These are phyloP conservation scores for Meghimatium bilineatum DNA, from an alignment of 2,888 invertebrate species.

Conservation along the genomic window DNA sequence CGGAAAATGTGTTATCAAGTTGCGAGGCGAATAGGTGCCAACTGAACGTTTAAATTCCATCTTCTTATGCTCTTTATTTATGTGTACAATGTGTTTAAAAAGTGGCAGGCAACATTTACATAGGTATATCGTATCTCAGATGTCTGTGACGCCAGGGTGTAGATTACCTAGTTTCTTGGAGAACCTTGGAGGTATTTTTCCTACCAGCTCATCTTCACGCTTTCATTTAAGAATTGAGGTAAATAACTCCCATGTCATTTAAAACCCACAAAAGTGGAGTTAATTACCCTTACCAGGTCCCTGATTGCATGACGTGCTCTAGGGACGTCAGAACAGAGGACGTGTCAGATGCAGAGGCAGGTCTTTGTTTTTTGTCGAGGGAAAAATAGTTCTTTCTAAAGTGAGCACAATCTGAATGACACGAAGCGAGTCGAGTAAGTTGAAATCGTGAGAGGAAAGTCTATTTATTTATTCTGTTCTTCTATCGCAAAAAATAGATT, in stretches of 20 bases:
- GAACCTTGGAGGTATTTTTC: not conserved
- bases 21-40: no score
- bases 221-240: not conserved
- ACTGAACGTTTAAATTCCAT: no score
- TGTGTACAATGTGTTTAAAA: not conserved
- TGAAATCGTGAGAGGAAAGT: not conserved
- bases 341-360: not conserved
- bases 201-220: not conserved
- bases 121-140: not conserved
- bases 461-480: slow-evolving; percentile 13
- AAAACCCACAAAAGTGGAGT: not conserved
- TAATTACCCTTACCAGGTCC: not conserved
- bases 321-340: not conserved
- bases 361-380: not conserved
- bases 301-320: not conserved
- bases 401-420: not conserved
- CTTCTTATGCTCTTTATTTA: no score
- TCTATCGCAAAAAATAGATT: not conserved
- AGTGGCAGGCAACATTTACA: not conserved
- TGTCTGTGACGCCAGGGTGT: not conserved
- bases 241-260: not conserved
- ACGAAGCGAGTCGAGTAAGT: not conserved
- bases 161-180: no score
- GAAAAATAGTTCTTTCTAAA: not conserved
- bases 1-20: no score